Conservation (phyloP, 2,113 vertebrate genomes). For the Engraulis encrasicolus region DNA sequence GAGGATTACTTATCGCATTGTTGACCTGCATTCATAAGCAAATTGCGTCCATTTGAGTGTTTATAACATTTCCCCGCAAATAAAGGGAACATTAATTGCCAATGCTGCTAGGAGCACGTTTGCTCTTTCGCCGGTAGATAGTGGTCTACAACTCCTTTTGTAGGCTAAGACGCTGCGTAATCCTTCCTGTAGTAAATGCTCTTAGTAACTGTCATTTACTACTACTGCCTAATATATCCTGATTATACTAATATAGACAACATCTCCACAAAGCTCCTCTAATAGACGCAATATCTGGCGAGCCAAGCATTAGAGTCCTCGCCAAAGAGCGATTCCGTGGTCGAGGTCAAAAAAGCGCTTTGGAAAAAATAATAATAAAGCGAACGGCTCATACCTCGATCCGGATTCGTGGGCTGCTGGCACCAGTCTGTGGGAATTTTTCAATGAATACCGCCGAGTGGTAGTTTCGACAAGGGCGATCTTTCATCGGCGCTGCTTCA, state of each 20-base stretch:
- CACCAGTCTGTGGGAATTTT: conserved; percentile 3
- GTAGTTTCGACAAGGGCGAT: conserved; percentile 7
- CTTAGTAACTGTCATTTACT: conserved; percentile 8
- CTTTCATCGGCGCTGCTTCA: not conserved
- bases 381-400: not conserved
- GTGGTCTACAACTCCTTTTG: not conserved
- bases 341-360: not conserved
- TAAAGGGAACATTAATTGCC: not conserved
- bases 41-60: not conserved
- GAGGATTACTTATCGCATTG: not conserved
- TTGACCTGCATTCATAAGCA: not conserved
- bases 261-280: not conserved
- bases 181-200: conserved; percentile 9
- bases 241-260: not conserved
- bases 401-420: not conserved
- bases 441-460: conserved; percentile 13
- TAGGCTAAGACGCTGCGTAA: conserved; percentile 7
- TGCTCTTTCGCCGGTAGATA: not conserved
- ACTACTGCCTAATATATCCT: conserved; percentile 13
- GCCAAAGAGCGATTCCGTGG: conserved; percentile 6
- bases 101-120: not conserved
- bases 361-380: not conserved
- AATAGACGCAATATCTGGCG: not conserved
- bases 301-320: not conserved
- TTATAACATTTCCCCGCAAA: not conserved